Evolutionary conservation across 2,888 invertebrate species (phyloP).

Genomic region (Thelaira solivaga): DNA sequence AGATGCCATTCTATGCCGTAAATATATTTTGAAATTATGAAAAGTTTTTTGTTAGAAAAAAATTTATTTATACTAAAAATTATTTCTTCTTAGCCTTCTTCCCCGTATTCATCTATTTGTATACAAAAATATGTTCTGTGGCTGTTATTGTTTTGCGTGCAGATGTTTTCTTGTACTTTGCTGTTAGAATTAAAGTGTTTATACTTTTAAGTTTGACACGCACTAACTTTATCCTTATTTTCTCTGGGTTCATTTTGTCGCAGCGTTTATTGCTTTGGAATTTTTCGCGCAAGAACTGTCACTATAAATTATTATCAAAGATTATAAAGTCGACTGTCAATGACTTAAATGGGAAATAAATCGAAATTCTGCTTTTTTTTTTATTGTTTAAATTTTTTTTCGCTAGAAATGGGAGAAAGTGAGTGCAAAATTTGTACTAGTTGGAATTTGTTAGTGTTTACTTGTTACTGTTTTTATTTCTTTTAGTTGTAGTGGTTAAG

Average conservation of each 20-base stretch:
- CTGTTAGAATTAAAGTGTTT: slow-evolving; percentile 16
- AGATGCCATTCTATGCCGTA: no score
- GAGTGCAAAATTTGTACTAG: not conserved
- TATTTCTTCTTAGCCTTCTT: not conserved
- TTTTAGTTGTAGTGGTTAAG: not conserved
- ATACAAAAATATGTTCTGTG: not conserved
- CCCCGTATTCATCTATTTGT: not conserved
- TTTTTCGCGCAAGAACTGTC: slow-evolving; percentile 56
- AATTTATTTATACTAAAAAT: no score
- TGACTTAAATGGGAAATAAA: slow-evolving; percentile 60
- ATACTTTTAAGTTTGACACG: slow-evolving; percentile 34
- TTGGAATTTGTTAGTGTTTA: not conserved
- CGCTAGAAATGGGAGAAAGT: not conserved
- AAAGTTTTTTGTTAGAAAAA: no score
- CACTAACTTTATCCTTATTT: slow-evolving; percentile 53
- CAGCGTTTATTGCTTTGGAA: slow-evolving; percentile 49
- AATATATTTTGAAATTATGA: no score
- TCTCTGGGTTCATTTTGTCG: slow-evolving; percentile 26
- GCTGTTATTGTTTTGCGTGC: not conserved
- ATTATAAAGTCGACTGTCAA: slow-evolving; percentile 60
- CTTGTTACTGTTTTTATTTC: not conserved
- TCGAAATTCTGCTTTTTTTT: slow-evolving; percentile 42
- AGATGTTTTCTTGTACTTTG: slow-evolving; percentile 11
- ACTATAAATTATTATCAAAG: slow-evolving; percentile 59
- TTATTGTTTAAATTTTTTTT: not conserved